A percentile compares a stretch with the other conserved stretches of the same genome.
phyloP scores from a whole-genome alignment of 2,888 invertebrate genomes.

The Brachyopa scutellaris region DNA sequence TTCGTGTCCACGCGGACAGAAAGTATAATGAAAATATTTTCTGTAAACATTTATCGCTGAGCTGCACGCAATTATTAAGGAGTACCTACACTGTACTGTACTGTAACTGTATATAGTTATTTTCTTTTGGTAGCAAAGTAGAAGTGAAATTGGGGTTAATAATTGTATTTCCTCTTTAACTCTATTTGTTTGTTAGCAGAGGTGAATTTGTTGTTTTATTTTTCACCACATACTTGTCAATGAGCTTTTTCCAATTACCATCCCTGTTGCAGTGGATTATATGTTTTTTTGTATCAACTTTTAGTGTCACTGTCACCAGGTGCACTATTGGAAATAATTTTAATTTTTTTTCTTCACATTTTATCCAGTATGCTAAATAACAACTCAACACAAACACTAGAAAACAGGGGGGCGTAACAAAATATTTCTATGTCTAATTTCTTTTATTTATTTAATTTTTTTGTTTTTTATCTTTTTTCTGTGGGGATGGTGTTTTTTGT shows the following conservation, averaged over 20 bases:
- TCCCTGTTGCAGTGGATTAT: background rate
- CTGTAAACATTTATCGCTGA: conserved; percentile 43
- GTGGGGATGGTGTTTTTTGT: conserved; percentile 5
- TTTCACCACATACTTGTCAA: conserved; percentile 41
- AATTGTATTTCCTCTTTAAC: conserved; percentile 8
- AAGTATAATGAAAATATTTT: conserved; percentile 48
- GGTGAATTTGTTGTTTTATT: conserved; percentile 11
- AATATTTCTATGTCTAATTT: too few relatives aligned
- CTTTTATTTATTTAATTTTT: too few relatives aligned
- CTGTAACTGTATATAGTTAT: conserved; percentile 50
- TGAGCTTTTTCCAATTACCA: conserved; percentile 43
- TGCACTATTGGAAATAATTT: background rate
- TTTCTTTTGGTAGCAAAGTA: conserved; percentile 31
- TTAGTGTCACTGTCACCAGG: conserved; percentile 52
- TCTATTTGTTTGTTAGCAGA: too few relatives aligned
- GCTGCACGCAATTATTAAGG: conserved; percentile 52
- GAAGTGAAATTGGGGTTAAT: conserved; percentile 36
- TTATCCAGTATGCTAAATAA: too few relatives aligned
- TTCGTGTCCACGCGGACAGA: conserved; percentile 26
- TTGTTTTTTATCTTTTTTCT: too few relatives aligned
- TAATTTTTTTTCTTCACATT: too few relatives aligned
- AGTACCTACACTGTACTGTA: conserved; percentile 6
- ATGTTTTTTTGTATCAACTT: conserved; percentile 12
- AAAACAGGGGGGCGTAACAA: conserved; percentile 3
- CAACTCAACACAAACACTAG: too few relatives aligned